These are phyloP conservation scores for Perognathus longimembris DNA, from an alignment of 2,113 vertebrate species.

Conservation along the genomic window DNA sequence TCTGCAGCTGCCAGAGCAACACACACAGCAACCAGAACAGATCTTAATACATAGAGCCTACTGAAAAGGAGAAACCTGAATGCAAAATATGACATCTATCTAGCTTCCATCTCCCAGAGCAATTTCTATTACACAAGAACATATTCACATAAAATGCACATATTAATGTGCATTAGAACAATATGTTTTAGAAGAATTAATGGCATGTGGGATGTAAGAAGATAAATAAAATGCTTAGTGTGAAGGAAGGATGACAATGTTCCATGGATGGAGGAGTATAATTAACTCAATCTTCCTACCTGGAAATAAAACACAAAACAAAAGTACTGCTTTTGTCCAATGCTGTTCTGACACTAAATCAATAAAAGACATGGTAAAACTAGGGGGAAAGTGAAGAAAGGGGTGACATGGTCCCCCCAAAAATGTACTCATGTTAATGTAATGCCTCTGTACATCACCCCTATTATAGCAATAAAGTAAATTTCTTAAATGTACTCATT, in stretches of 20 bases:
- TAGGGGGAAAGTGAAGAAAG: background rate
- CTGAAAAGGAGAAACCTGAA: background rate
- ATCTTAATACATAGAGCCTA: background rate
- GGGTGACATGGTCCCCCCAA: too few relatives aligned
- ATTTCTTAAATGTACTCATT: too few relatives aligned
- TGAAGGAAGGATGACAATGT: background rate
- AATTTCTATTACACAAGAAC: background rate
- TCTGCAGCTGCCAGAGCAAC: background rate
- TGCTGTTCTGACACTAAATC: background rate
- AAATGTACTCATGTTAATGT: too few relatives aligned
- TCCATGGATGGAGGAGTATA: background rate
- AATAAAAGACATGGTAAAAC: background rate
- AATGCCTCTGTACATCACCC: too few relatives aligned
- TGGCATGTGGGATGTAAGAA: background rate
- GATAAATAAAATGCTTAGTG: background rate
- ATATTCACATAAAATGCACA: background rate
- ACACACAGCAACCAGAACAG: background rate
- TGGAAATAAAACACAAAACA: constrained; percentile 14
- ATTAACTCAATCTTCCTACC: background rate
- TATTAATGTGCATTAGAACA: background rate
- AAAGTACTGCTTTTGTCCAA: background rate
- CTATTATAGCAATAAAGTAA: too few relatives aligned
- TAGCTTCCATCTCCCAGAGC: background rate
- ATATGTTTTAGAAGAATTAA: background rate
- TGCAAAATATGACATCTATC: background rate